A percentile compares a stretch with the other conserved stretches of the same genome.
These are phyloP conservation scores for Ceratoteleas bidentatus DNA, from an alignment of 1,140 invertebrate species.

Conservation along the genomic window DNA sequence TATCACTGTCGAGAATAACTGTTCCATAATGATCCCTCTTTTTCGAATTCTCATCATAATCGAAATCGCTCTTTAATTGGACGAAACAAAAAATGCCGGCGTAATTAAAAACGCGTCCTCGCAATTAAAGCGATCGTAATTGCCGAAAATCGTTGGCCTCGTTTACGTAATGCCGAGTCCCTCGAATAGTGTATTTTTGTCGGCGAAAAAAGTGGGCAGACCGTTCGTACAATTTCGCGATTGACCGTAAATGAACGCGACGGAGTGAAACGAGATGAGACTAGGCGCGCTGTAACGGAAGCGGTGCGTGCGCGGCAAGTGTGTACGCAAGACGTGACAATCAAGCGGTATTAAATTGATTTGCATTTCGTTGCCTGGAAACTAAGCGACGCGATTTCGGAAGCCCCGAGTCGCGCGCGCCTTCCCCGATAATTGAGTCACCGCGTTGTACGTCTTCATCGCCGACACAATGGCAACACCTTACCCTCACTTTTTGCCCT, in stretches of 20 bases:
- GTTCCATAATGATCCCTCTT: too few relatives aligned
- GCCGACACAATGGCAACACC: slow-evolving; percentile 45
- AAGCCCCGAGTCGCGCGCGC: slow-evolving; percentile 47
- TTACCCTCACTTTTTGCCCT: slow-evolving; percentile 33
- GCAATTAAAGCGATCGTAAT: not conserved
- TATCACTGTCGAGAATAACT: too few relatives aligned
- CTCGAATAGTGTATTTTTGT: not conserved
- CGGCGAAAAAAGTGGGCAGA: not conserved
- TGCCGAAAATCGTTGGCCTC: slow-evolving; percentile 6
- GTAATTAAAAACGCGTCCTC: not conserved
- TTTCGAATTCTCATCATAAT: too few relatives aligned
- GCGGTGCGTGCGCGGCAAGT: slow-evolving; percentile 8
- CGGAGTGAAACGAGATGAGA: slow-evolving; percentile 20
- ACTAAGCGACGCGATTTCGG: slow-evolving; percentile 59
- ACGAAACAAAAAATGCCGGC: too few relatives aligned
- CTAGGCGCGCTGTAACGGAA: slow-evolving; percentile 15
- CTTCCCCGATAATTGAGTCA: slow-evolving; percentile 57
- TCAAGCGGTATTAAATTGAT: slow-evolving; percentile 63
- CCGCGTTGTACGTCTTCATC: slow-evolving; percentile 62
- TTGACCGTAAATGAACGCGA: slow-evolving; percentile 23
- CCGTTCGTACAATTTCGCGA: slow-evolving; percentile 1
- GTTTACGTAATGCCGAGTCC: not conserved
- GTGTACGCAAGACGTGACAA: slow-evolving; percentile 52
- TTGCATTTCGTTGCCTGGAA: slow-evolving; percentile 64
- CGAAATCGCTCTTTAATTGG: too few relatives aligned